Evolutionary conservation across 2,797 vertebrate genomes (phyloP).

Genomic region (Anomalospiza imberbis): DNA sequence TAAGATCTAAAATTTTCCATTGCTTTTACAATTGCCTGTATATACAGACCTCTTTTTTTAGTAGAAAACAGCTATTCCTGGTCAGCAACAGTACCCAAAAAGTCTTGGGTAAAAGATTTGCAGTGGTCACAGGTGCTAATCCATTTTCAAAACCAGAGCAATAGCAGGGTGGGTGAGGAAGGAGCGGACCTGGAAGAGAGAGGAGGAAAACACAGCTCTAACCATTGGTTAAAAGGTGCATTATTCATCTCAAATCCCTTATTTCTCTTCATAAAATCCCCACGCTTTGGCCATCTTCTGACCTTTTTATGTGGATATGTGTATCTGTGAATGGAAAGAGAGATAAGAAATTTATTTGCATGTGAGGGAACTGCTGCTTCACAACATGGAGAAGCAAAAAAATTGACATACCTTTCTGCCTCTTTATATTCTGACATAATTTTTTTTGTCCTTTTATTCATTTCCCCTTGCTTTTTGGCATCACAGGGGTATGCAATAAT

Average conservation of each 20-base stretch:
- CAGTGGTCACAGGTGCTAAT: neutral
- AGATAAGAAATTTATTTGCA: neutral
- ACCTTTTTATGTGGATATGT: neutral
- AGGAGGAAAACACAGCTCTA: neutral
- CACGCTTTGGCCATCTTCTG: neutral
- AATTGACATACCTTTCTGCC: neutral
- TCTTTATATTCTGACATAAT: neutral
- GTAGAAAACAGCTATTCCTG: neutral
- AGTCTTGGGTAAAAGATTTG: neutral
- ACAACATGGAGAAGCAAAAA: neutral
- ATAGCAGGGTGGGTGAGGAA: neutral
- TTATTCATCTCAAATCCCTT: neutral
- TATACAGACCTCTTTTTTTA: neutral
- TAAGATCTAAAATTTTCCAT: neutral
- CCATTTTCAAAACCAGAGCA: neutral
- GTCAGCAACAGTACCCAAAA: neutral
- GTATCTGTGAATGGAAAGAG: neutral
- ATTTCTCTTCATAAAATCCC: neutral
- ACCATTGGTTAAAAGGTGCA: neutral
- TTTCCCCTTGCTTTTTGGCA: neutral
- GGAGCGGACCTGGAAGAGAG: neutral
- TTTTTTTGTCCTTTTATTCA: rapidly evolving
- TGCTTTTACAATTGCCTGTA: neutral
- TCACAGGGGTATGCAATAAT: neutral
- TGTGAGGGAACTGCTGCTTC: neutral